These are phyloP conservation scores for Gryllus bimaculatus DNA, from an alignment of 1,140 invertebrate species.

Conservation along the genomic window DNA sequence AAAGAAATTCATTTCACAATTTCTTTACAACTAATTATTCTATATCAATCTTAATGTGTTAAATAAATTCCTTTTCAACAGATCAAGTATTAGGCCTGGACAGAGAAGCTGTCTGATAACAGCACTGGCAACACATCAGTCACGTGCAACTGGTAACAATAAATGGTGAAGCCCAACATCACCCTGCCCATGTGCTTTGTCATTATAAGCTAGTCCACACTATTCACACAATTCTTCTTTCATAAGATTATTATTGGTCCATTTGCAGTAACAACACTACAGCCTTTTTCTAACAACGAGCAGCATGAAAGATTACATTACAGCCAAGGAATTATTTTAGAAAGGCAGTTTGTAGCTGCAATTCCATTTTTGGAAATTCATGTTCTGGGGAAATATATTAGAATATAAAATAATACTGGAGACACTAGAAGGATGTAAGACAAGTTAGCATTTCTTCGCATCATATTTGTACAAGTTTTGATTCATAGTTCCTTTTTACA, in stretches of 20 bases:
- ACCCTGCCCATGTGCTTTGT: not conserved
- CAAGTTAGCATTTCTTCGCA: not conserved
- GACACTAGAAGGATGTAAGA: slow-evolving; percentile 9
- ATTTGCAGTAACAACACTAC: slow-evolving; percentile 12
- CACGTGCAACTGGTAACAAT: not conserved
- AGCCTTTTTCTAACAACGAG: slow-evolving; percentile 6
- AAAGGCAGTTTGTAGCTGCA: slow-evolving; percentile 10
- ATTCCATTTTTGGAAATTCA: slow-evolving; percentile 4
- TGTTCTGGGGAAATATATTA: slow-evolving; percentile 10
- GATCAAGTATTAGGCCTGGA: not conserved
- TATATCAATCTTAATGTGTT: too few relatives aligned
- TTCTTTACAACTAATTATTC: too few relatives aligned
- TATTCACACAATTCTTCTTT: not conserved
- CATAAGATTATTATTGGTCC: slow-evolving; percentile 3
- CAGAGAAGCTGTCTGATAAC: not conserved
- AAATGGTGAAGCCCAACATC: not conserved
- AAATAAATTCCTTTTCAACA: not conserved
- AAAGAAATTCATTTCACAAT: too few relatives aligned
- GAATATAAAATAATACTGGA: slow-evolving; percentile 16
- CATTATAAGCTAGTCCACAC: not conserved
- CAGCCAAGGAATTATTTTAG: slow-evolving; percentile 13
- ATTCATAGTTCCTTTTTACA: not conserved
- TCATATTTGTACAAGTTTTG: not conserved
- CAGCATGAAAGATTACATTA: slow-evolving; percentile 10
- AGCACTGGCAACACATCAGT: not conserved